A percentile compares a stretch with the other conserved stretches of the same genome.
These are phyloP conservation scores for Mastomys coucha DNA, from an alignment of 2,113 vertebrate species.

Conservation along the genomic window DNA sequence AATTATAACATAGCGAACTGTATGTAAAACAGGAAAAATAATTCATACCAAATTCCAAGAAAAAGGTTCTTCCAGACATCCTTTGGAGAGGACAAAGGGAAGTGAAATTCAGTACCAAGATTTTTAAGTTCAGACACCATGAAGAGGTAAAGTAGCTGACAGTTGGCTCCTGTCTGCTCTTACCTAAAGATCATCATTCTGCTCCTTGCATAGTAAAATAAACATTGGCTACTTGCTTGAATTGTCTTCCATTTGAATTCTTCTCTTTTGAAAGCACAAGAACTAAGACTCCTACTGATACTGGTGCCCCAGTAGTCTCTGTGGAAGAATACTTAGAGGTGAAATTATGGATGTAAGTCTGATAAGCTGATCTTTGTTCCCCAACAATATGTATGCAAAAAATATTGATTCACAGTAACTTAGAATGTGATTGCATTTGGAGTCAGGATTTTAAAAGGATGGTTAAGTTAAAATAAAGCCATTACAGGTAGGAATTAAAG, in stretches of 20 bases:
- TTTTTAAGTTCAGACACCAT: not conserved
- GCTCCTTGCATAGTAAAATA: not conserved
- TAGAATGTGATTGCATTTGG: not conserved
- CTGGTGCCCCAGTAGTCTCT: not conserved
- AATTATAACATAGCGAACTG: not conserved
- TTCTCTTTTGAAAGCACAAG: not conserved
- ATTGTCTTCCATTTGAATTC: not conserved
- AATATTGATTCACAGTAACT: not conserved
- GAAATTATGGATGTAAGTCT: not conserved
- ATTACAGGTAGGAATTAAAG: not conserved
- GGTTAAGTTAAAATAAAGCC: constrained; percentile 21
- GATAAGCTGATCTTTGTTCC: not conserved
- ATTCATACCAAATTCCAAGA: not conserved
- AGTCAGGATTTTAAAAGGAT: not conserved
- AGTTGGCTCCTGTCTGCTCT: not conserved
- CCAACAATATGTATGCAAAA: not conserved
- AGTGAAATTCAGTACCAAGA: not conserved
- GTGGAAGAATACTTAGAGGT: not conserved
- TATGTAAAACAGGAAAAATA: not conserved
- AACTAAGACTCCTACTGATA: not conserved
- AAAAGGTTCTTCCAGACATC: not conserved
- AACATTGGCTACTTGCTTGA: not conserved
- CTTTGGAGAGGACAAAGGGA: not conserved
- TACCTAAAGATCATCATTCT: not conserved
- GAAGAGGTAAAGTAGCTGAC: not conserved